phyloP scores from a whole-genome alignment of 2,113 vertebrate genomes.

The Pteropus alecto region DNA sequence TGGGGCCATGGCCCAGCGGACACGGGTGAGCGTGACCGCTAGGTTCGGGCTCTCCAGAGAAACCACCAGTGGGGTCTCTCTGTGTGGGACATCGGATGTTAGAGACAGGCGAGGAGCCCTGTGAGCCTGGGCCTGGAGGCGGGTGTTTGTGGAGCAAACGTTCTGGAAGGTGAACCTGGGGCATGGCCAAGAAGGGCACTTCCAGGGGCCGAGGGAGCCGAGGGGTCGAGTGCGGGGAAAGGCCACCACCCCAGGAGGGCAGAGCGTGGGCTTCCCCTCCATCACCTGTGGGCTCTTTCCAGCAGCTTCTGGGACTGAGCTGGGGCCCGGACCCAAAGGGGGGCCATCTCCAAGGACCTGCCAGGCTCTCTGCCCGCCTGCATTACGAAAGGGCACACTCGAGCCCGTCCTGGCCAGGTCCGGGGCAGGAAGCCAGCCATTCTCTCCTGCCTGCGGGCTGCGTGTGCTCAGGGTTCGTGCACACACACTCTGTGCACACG shows the following conservation, averaged over 20 bases:
- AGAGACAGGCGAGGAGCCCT: not conserved
- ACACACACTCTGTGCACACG: not conserved
- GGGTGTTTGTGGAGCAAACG: not conserved
- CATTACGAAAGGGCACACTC: not conserved
- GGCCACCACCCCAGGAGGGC: not conserved
- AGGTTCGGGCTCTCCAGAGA: not conserved
- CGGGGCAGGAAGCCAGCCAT: not conserved
- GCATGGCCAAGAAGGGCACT: rapidly evolving
- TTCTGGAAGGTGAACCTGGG: not conserved
- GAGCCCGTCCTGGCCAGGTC: rapidly evolving
- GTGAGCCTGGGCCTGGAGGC: rapidly evolving
- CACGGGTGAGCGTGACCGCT: not conserved
- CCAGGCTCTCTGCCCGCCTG: not conserved
- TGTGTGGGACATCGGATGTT: not conserved
- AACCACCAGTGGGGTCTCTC: rapidly evolving
- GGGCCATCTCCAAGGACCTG: not conserved
- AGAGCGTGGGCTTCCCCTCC: not conserved
- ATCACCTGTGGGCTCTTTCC: not conserved
- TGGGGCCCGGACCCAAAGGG: not conserved
- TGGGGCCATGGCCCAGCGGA: not conserved
- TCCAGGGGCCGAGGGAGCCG: not conserved
- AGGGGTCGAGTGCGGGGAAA: rapidly evolving
- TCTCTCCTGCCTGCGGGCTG: not conserved
- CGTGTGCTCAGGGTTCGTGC: not conserved
- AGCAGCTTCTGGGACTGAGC: not conserved